Evolutionary conservation across 2,888 invertebrate genomes (phyloP), one percentile per base, ranked within the genome.

Genomic region (Oxycera nigricornis): DNA sequence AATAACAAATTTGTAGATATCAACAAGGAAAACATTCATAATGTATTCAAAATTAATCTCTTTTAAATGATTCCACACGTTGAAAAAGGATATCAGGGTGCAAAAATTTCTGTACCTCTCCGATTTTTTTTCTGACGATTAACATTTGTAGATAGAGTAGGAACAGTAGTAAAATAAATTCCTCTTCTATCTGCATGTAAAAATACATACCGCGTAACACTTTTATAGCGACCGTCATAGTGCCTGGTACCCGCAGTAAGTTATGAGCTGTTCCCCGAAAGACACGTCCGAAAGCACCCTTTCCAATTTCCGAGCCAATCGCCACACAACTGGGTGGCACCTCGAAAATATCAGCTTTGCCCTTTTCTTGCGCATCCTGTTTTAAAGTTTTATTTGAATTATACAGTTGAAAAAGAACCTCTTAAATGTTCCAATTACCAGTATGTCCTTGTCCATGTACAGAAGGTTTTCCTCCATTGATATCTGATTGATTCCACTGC

Each of bases 261-360:
- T 86, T 87, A 73, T 88, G 87, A 3, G 91, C 87, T 0, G 87
- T 87, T 0, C 92, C 93, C 22, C 89, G 87, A 80, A 89, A 91
- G 0, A 94, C 94, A 57, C 88, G 87, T 0, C 94, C 94, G 82
- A 94, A 94, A 6, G 92, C 92, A 0, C 94, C 94, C 78, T 89
- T 90, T 1, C 93, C 94, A 78, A 93, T 88, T 80, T 78, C 88
- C 79, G 24, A 85, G 76, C 79, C 89, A 59, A 84, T 80, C 4
- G 77, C 79, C 4, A 84, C 76, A 6, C 82, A 80, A n/a, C 78
- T 79, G 35, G 82, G 82, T 0, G 84, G 81, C 14, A 84, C 79
- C 78, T 84, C 85, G 28, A 82, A 83, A 14, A 80, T 79, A 46
- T 84, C 84, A 0, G 82, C 82, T 55, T 82, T 76, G 0, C 83